Conservation (phyloP, 1,140 invertebrate species). For the Heliconius nattereri region DNA sequence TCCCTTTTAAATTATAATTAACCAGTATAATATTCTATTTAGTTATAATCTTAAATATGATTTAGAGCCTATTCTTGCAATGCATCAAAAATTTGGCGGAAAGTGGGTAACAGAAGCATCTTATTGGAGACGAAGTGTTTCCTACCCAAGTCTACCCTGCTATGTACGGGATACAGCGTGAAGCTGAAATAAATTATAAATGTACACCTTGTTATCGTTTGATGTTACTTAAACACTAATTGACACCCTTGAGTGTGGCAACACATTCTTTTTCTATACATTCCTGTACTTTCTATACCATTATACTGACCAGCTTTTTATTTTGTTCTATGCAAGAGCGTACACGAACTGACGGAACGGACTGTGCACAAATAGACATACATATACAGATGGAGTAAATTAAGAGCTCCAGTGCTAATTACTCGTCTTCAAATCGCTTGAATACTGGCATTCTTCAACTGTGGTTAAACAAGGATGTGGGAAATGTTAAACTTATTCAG, state of each 20-base stretch:
- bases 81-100: too few species aligned
- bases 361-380: neutral
- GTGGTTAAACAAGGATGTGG: conserved; percentile 50
- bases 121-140: too few species aligned
- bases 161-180: too few species aligned
- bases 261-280: neutral
- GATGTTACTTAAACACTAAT: neutral
- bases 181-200: too few species aligned
- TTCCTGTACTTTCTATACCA: neutral
- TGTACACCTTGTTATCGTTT: too few species aligned
- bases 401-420: conserved; percentile 67
- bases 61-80: neutral
- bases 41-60: neutral
- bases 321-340: neutral
- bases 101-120: too few species aligned
- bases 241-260: neutral
- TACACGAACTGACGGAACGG: neutral
- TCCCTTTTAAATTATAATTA: conserved; percentile 38
- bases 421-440: conserved; percentile 64
- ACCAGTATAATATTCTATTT: conserved; percentile 3
- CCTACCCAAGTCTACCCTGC: too few species aligned
- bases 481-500: conserved; percentile 30
- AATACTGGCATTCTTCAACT: conserved; percentile 70
- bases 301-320: neutral
- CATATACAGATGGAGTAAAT: conserved; percentile 47